Base-by-base conservation (phyloP, 2,797 vertebrate genomes). In the Urophycis tenuis region DNA sequence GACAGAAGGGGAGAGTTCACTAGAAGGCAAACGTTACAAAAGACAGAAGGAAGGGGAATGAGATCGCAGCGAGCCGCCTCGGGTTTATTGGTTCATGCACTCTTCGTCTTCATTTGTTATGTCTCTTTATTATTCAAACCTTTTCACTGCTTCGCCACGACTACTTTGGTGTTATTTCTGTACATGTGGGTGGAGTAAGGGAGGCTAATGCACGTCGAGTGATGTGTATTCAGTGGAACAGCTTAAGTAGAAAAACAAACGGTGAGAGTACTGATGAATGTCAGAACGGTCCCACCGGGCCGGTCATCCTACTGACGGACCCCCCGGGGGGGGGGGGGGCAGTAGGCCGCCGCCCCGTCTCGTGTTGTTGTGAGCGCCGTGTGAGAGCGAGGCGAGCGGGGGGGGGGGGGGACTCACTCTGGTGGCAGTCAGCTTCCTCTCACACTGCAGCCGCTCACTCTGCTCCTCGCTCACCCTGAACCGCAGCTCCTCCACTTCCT, bases 401-500 rank as follows among this genome's bases (percentile, higher is more conserved):
- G n/a, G 9, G 19, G n/a, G 9, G 19, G 4, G 33, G 15, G 34
- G 60, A 85, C 95, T 95, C 92, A 98, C 97, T 93, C 95, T 95
- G 76, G 94, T 94, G 0, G 92, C 91, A 87, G 93, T 94, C 71
- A 96, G 93, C 82, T 95, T 96, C 90, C 94, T 96, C 86, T 97
- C 96, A 85, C 95, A 95, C 84, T 95, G 95, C 36, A 95, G 88
- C 80, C 92, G 94, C 84, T 98, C 95, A 41, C 89, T 94, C 87
- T 97, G 96, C 84, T 96, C 94, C 83, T 95, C 94, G 80, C 92
- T 94, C 82, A 96, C 90, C 85, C 92, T 94, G 81, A 95, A 91
- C 29, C 93, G 92, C 88, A 98, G 91, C 49, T 95, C 94, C 4
- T 81, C 95, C 75, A 98, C 94, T 91, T 98, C 96, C 86, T 95